Conservation (phyloP, 2,113 vertebrate genomes). For the Pseudopipra pipra region DNA sequence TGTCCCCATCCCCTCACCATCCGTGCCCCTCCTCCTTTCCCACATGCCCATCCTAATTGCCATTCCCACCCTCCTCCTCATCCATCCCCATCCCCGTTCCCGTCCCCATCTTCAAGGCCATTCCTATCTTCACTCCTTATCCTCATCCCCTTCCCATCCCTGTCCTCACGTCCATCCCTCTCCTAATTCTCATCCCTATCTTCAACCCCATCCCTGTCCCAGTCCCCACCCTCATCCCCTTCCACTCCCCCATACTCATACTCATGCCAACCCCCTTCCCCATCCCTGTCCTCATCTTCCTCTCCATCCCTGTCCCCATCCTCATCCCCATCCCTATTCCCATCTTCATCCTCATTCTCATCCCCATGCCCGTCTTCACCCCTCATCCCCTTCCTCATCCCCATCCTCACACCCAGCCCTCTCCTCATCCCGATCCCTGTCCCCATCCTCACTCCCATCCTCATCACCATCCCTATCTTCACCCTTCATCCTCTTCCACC, state of each 20-base stretch:
- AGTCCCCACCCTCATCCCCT: no score
- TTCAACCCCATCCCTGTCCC: no score
- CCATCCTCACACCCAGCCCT: neutral
- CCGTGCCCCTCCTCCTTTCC: neutral
- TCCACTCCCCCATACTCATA: neutral
- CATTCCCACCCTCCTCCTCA: neutral
- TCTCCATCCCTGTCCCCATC: neutral
- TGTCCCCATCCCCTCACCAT: neutral
- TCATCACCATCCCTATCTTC: neutral
- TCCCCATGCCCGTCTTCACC: neutral
- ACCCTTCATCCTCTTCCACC: no score
- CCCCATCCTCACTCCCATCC: no score
- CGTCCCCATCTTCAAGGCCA: neutral
- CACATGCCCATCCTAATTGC: neutral
- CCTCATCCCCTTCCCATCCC: neutral
- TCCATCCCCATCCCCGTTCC: neutral
- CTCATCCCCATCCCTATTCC: neutral
- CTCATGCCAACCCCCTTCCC: neutral
- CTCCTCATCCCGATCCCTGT: fast-evolving
- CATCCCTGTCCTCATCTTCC: neutral
- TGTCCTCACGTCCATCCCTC: no score
- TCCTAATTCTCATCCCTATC: neutral
- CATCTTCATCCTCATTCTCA: neutral
- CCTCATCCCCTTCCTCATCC: neutral
- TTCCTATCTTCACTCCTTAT: neutral